Percentiles rank a stretch among this genome's conserved stretches.
Evolutionary conservation across 1,140 invertebrate species (phyloP).

Genomic region (Scaptomyza graminum): DNA sequence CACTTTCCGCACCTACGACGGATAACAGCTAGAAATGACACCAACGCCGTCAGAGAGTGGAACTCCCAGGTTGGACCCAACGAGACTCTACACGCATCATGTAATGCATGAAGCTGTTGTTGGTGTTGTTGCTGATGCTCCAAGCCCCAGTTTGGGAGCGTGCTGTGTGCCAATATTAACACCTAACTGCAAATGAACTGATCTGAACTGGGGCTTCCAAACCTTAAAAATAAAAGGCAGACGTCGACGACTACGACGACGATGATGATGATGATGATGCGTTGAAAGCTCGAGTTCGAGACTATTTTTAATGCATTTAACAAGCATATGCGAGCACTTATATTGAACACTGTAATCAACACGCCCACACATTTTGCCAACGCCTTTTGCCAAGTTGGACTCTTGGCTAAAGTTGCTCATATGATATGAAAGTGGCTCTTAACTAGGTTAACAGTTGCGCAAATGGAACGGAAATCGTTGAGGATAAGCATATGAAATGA

Average conservation of each 20-base stretch:
- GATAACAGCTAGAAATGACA: conserved; percentile 44
- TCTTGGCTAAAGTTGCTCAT: conserved; percentile 37
- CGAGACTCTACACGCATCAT: conserved; percentile 23
- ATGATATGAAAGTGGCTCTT: conserved; percentile 23
- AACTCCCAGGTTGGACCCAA: conserved; percentile 69
- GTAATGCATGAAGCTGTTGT: conserved; percentile 29
- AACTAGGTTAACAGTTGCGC: conserved; percentile 66
- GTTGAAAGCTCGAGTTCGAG: conserved; percentile 34
- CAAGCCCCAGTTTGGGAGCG: conserved; percentile 42
- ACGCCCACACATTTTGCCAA: conserved; percentile 40
- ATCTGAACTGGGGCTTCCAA: conserved; percentile 20
- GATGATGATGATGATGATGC: conserved; percentile 22
- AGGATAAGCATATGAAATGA: conserved; percentile 38
- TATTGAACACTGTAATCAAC: conserved; percentile 48
- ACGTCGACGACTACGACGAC: neutral
- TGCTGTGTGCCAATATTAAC: conserved; percentile 53
- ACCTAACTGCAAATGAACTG: conserved; percentile 45
- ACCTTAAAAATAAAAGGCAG: neutral
- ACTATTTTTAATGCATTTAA: conserved; percentile 55
- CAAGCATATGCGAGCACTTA: conserved; percentile 37
- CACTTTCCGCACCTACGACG: conserved; percentile 80
- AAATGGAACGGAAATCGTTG: conserved; percentile 74
- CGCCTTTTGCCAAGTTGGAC: conserved; percentile 33
- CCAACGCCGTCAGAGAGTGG: conserved; percentile 58
- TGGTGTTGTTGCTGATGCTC: conserved; percentile 8